phyloP scores from a whole-genome alignment of 2,797 vertebrate species.

The Sebastolobus altivelis region DNA sequence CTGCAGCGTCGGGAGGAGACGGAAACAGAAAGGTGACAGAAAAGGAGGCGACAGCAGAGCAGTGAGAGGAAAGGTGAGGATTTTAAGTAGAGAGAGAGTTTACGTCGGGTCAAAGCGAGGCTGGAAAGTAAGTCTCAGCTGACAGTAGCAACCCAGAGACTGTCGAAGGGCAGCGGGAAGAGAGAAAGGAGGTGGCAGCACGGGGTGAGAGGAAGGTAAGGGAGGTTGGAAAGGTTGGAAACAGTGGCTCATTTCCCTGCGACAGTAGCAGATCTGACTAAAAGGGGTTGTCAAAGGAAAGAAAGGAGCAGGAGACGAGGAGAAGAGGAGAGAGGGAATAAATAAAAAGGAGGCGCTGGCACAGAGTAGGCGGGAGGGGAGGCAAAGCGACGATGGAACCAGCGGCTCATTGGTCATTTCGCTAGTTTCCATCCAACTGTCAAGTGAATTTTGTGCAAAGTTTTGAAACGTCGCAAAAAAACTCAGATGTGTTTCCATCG shows the following conservation, averaged over 20 bases:
- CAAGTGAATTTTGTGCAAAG: constrained; percentile 42
- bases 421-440: constrained; percentile 63
- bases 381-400: constrained; percentile 42
- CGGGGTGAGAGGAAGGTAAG: constrained; percentile 52
- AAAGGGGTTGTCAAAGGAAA: constrained; percentile 37
- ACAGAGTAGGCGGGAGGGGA: background rate
- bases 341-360: constrained; percentile 40
- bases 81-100: constrained; percentile 17
- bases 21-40: constrained; percentile 40
- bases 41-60: constrained; percentile 7
- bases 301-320: constrained; percentile 5
- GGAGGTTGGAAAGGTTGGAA: constrained; percentile 65
- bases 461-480: constrained; percentile 63
- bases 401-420: constrained; percentile 49
- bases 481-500: constrained; percentile 59
- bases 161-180: constrained; percentile 26
- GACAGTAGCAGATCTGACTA: constrained; percentile 53
- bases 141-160: constrained; percentile 20
- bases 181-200: constrained; percentile 25
- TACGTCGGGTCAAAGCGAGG: constrained; percentile 29
- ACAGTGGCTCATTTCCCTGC: constrained; percentile 59
- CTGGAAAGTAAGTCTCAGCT: constrained; percentile 45
- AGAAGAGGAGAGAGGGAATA: constrained; percentile 5
- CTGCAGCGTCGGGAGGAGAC: constrained; percentile 19
- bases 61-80: constrained; percentile 28